Conservation (phyloP, 2,888 invertebrate species). For the Drosophila hamatofila region DNA sequence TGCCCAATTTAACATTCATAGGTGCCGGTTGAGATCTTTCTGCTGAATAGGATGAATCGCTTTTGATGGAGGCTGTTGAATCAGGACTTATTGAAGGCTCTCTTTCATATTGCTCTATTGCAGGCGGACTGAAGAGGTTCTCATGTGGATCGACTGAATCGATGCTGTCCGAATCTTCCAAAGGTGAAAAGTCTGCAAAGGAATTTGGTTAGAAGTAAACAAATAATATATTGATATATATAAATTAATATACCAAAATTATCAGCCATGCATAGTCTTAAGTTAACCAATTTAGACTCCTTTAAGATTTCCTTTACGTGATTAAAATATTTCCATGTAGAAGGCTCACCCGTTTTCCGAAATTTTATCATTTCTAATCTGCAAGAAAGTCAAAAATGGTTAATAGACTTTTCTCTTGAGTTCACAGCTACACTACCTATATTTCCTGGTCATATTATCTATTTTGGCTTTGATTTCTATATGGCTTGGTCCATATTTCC, state of each 20-base stretch:
- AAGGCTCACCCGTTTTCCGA: constrained; percentile 18
- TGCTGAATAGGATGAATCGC: neutral
- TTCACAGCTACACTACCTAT: constrained; percentile 28
- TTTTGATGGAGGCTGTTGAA: neutral
- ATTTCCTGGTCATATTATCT: constrained; percentile 62
- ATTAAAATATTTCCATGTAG: constrained; percentile 52
- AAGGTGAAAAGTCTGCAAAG: constrained; percentile 34
- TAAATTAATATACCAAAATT: constrained; percentile 18
- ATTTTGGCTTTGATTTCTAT: constrained; percentile 58
- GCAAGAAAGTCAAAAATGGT: neutral
- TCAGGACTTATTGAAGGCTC: neutral
- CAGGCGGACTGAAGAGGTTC: neutral
- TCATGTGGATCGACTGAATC: neutral
- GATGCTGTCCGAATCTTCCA: constrained; percentile 19
- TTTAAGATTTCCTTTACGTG: constrained; percentile 45
- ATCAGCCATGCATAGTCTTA: constrained; percentile 24
- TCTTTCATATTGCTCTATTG: neutral
- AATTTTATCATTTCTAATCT: constrained; percentile 45
- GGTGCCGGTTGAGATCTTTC: neutral
- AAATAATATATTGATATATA: neutral
- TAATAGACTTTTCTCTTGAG: neutral
- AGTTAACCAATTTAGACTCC: constrained; percentile 23
- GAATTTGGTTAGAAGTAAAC: neutral
- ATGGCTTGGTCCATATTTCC: constrained; percentile 26
- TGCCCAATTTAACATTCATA: no score